phyloP scores from a whole-genome alignment of 2,888 invertebrate species.

The Nasonia oneida region DNA sequence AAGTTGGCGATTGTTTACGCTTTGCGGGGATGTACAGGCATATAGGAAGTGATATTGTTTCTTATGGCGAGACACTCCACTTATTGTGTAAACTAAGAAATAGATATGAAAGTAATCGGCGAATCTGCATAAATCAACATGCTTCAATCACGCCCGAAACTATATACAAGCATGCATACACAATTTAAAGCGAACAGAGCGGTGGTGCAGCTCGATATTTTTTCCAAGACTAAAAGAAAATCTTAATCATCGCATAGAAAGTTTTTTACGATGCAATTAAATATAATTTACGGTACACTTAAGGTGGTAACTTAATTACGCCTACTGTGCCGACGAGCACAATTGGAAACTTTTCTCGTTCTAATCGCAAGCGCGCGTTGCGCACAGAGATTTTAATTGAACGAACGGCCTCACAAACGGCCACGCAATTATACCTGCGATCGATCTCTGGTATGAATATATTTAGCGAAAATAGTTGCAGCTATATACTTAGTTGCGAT shows the following conservation, averaged over 20 bases:
- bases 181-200: not conserved
- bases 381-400: constrained; percentile 11
- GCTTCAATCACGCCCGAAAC: not conserved
- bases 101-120: not conserved
- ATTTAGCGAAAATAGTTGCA: not conserved
- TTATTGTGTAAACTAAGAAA: no score
- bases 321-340: not conserved
- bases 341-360: constrained; percentile 17
- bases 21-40: not conserved
- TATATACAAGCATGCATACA: not conserved
- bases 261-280: not conserved
- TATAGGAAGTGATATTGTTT: not conserved
- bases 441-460: not conserved
- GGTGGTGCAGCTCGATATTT: not conserved
- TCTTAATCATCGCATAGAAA: not conserved
- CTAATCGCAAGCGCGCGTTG: not conserved
- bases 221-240: not conserved
- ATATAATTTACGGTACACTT: not conserved
- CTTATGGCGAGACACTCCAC: no score
- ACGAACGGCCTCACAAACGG: not conserved
- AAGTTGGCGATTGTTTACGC: not conserved
- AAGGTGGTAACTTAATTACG: not conserved
- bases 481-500: not conserved
- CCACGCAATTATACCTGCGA: not conserved
- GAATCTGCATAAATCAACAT: constrained; percentile 1